phyloP scores from a whole-genome alignment of 2,888 invertebrate species.

The Agrochola litura region DNA sequence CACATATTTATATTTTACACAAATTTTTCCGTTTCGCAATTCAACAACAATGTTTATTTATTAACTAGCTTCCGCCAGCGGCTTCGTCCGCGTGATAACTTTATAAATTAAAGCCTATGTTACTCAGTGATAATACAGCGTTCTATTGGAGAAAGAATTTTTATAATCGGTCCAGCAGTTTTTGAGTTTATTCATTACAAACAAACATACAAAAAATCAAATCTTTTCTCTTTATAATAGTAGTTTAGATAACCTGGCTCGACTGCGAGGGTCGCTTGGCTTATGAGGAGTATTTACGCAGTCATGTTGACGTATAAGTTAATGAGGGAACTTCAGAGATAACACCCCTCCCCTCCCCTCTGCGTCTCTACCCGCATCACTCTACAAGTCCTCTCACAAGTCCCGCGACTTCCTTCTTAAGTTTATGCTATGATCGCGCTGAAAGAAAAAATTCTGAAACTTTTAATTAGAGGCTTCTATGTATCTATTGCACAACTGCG shows the following conservation, averaged over 20 bases:
- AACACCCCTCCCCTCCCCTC: slow-evolving; percentile 13
- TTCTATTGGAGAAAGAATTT: no score
- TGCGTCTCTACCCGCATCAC: slow-evolving; percentile 41
- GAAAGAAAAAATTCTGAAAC: slow-evolving; percentile 43
- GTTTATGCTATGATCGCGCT: slow-evolving; percentile 24
- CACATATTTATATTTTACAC: background rate
- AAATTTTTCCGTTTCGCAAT: background rate
- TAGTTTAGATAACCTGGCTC: slow-evolving; percentile 6
- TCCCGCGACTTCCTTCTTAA: slow-evolving; percentile 40
- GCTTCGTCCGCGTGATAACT: no score
- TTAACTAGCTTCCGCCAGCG: background rate
- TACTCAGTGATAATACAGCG: no score
- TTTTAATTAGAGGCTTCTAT: slow-evolving; percentile 45
- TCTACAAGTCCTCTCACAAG: slow-evolving; percentile 45
- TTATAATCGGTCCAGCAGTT: no score
- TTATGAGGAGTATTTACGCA: slow-evolving; percentile 45
- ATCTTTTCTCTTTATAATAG: no score
- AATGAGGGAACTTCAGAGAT: slow-evolving; percentile 61
- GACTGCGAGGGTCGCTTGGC: slow-evolving; percentile 18
- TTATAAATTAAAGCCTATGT: no score
- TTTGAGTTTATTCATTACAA: no score
- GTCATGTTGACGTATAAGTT: slow-evolving; percentile 55
- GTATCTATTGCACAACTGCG: background rate
- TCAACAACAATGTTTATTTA: slow-evolving; percentile 4
- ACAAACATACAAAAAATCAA: no score